A percentile compares a stretch with the other conserved stretches of the same genome.
Conservation (phyloP, 2,888 invertebrate genomes). For the Polylopha cassiicola region DNA sequence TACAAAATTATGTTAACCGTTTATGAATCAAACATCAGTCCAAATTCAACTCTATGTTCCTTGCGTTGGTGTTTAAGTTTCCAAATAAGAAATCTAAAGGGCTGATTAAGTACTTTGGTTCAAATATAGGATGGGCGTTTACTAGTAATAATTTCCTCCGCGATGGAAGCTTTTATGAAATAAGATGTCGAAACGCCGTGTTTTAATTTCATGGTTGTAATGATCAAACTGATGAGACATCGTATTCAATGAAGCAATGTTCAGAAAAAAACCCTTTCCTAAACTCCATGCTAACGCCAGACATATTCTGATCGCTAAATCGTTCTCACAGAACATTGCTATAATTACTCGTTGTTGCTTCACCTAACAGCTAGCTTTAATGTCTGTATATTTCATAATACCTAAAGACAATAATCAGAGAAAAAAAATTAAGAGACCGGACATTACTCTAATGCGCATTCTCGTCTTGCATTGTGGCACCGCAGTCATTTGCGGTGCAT, state of each 20-base stretch:
- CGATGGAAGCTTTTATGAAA: slow-evolving; percentile 50
- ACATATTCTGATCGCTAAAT: slow-evolving; percentile 8
- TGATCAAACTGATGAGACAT: slow-evolving; percentile 32
- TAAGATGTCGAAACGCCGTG: slow-evolving; percentile 51
- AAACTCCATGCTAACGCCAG: slow-evolving; percentile 1
- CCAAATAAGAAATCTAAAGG: background rate
- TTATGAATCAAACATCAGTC: slow-evolving; percentile 3
- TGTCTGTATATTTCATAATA: slow-evolving; percentile 49
- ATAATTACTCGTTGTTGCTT: slow-evolving; percentile 31
- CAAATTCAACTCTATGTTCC: slow-evolving; percentile 13
- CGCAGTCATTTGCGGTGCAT: slow-evolving; percentile 54
- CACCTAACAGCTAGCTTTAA: slow-evolving; percentile 36
- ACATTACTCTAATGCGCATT: slow-evolving; percentile 59
- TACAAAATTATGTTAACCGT: slow-evolving; percentile 14
- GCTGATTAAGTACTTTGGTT: slow-evolving; percentile 1
- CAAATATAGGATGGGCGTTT: slow-evolving; percentile 33
- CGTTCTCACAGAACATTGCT: slow-evolving; percentile 8
- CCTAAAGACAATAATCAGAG: slow-evolving; percentile 57
- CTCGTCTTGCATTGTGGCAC: slow-evolving; percentile 50
- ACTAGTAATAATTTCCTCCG: slow-evolving; percentile 52
- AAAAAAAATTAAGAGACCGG: slow-evolving; percentile 43
- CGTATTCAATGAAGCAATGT: slow-evolving; percentile 22
- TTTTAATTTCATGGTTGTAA: slow-evolving; percentile 60
- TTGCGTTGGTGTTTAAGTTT: background rate
- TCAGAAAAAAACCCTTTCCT: slow-evolving; percentile 7